A percentile compares a stretch with the other conserved stretches of the same genome.
These are phyloP conservation scores for Diaperis boleti DNA, from an alignment of 2,888 invertebrate genomes.

Conservation along the genomic window DNA sequence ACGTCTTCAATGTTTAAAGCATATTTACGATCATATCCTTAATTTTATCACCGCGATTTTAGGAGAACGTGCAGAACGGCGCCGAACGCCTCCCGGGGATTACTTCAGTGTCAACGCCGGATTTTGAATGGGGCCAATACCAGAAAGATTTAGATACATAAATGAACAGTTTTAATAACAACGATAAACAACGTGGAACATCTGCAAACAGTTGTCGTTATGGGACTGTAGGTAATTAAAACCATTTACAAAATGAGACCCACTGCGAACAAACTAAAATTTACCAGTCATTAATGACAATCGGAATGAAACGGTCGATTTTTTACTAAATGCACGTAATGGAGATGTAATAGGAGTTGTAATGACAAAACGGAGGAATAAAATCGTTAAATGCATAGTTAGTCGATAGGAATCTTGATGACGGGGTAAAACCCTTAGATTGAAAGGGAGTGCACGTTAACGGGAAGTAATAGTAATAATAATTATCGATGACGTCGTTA, in stretches of 20 bases:
- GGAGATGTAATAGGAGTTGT: not conserved
- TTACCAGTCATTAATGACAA: conserved; percentile 5
- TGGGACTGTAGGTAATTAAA: conserved; percentile 24
- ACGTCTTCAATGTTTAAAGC: conserved; percentile 25
- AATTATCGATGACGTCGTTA: too few species aligned
- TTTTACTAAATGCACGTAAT: conserved; percentile 2
- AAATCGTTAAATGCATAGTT: conserved; percentile 11
- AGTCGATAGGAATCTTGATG: conserved; percentile 22
- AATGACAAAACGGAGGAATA: not conserved
- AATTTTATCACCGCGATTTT: conserved; percentile 25
- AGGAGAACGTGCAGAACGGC: conserved; percentile 14
- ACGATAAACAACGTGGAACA: conserved; percentile 33
- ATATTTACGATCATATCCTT: conserved; percentile 25
- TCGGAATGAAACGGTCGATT: not conserved
- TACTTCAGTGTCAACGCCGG: not conserved
- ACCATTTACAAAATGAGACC: conserved; percentile 23
- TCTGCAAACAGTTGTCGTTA: conserved; percentile 25
- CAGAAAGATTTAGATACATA: conserved; percentile 21
- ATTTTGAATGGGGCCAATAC: conserved; percentile 18
- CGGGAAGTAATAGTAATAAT: not conserved
- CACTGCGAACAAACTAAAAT: conserved; percentile 13
- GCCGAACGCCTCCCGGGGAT: conserved; percentile 10
- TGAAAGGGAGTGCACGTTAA: too few species aligned
- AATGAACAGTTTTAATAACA: conserved; percentile 31
- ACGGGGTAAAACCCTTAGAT: too few species aligned